Evolutionary conservation across 2,113 vertebrate species (phyloP).

Genomic region (Calidris pygmaea): DNA sequence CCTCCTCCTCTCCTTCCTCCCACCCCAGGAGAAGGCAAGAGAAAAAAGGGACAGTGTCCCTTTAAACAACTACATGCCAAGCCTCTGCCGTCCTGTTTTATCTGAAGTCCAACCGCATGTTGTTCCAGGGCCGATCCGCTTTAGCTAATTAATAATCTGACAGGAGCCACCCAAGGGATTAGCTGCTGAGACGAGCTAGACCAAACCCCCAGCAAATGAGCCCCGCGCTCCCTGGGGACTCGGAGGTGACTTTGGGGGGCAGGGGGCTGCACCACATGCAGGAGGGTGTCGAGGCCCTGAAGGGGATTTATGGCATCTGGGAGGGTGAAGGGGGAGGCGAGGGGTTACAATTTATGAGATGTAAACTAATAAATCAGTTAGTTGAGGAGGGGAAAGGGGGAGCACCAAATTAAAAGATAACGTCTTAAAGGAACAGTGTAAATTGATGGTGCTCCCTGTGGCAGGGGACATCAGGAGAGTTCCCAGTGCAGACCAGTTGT

Average conservation of each 20-base stretch:
- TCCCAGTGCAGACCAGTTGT: background rate
- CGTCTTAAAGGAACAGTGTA: constrained; percentile 39
- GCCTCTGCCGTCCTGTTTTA: constrained; percentile 72
- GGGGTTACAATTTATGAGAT: constrained; percentile 56
- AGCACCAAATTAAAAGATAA: constrained; percentile 51
- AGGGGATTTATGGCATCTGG: constrained; percentile 42
- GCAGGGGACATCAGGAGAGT: background rate
- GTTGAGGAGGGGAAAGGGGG: constrained; percentile 39
- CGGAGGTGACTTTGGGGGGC: constrained; percentile 76
- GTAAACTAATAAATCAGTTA: constrained; percentile 59
- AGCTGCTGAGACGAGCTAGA: constrained; percentile 76
- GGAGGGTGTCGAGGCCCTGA: constrained; percentile 45
- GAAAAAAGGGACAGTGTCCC: constrained; percentile 54
- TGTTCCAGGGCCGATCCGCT: constrained; percentile 82
- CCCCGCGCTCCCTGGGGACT: constrained; percentile 71
- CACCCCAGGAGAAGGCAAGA: background rate
- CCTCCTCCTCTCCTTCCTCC: background rate
- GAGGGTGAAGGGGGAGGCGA: constrained; percentile 12
- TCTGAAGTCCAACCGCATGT: constrained; percentile 80
- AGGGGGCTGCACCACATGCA: constrained; percentile 24
- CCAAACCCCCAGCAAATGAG: constrained; percentile 80
- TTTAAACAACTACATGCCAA: constrained; percentile 70
- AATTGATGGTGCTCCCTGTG: background rate
- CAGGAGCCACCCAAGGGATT: constrained; percentile 84
- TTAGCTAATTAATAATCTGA: constrained; percentile 89